These are phyloP conservation scores for Sarotherodon lohbergeri DNA, from an alignment of 2,113 vertebrate genomes.

Conservation along the genomic window DNA sequence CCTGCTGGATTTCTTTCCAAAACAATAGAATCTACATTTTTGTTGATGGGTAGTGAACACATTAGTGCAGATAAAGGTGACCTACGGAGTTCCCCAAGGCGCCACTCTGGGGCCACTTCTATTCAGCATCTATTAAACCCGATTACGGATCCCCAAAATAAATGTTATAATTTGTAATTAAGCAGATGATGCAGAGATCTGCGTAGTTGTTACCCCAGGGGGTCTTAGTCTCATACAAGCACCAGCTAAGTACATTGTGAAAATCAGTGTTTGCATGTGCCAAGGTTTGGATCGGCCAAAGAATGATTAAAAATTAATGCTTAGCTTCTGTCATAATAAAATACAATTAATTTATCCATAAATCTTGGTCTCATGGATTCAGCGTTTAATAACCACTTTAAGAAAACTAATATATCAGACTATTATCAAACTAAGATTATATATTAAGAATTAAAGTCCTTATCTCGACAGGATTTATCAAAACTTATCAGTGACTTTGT, in stretches of 20 bases:
- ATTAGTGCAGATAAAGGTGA: neutral
- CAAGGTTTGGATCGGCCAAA: neutral
- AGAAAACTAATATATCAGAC: neutral
- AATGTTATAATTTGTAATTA: neutral
- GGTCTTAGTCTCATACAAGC: neutral
- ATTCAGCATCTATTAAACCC: neutral
- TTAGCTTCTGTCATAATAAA: neutral
- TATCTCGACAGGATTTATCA: neutral
- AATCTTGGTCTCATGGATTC: neutral
- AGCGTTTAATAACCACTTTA: neutral
- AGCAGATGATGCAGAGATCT: neutral
- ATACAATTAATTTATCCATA: neutral
- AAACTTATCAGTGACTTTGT: neutral
- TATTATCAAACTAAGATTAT: neutral
- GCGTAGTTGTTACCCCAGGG: neutral
- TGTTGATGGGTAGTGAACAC: neutral
- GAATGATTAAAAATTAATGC: neutral
- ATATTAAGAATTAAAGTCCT: neutral
- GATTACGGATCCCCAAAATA: neutral
- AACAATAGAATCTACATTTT: neutral
- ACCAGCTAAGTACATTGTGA: neutral
- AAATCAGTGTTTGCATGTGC: neutral
- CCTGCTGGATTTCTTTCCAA: neutral
- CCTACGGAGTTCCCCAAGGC: neutral
- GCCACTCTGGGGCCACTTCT: neutral